Conservation (phyloP, 2,797 vertebrate species). For the Hippoglossus hippoglossus region DNA sequence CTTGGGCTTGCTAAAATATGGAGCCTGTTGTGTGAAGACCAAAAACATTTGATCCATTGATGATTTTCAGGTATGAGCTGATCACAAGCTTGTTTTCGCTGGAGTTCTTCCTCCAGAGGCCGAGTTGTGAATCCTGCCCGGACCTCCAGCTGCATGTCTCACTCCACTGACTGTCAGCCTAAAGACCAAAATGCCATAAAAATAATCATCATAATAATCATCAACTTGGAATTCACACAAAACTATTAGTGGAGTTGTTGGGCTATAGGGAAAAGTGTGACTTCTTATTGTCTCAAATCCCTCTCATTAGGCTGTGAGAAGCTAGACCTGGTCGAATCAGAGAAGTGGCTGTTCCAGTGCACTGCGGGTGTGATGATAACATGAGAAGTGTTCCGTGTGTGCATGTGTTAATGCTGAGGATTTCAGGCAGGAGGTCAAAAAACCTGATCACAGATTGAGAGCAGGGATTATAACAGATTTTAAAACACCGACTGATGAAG, state of each 20-base stretch:
- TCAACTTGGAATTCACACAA: no score
- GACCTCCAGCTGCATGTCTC: background rate
- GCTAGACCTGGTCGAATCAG: conserved; percentile 3
- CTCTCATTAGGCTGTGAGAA: no score
- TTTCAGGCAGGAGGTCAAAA: conserved; percentile 34
- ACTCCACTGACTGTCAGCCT: background rate
- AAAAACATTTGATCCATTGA: no score
- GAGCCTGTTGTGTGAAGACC: conserved; percentile 8
- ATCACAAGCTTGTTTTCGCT: background rate
- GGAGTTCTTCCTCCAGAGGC: background rate
- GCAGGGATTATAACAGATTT: conserved; percentile 57
- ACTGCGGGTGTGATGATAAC: conserved; percentile 35
- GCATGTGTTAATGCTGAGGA: conserved; percentile 30
- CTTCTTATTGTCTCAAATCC: no score
- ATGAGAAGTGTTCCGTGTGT: conserved; percentile 7
- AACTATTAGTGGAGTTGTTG: background rate
- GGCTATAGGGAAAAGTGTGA: background rate
- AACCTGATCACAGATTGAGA: conserved; percentile 47
- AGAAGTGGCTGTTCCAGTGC: conserved; percentile 17
- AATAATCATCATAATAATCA: no score
- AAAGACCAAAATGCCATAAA: background rate
- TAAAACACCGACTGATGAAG: conserved; percentile 12
- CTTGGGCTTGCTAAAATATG: conserved; percentile 18
- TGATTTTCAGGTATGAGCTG: background rate
- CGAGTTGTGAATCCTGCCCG: no score